A percentile compares a stretch with the other conserved stretches of the same genome.
These are phyloP conservation scores for Tricholauxania praeusta DNA, from an alignment of 2,888 invertebrate species.

Conservation along the genomic window DNA sequence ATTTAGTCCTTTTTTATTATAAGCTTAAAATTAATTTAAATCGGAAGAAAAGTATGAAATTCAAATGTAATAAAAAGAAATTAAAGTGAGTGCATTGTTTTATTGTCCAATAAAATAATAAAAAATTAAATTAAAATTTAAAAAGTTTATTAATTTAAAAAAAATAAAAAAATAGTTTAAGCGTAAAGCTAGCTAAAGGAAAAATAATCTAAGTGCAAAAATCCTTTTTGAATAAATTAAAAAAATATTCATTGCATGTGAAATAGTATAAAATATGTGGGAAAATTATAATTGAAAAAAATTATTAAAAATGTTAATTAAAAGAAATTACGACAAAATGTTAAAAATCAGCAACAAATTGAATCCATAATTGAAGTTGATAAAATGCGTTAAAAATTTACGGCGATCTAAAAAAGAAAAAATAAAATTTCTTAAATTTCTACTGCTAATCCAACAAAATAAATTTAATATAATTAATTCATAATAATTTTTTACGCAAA, in stretches of 20 bases:
- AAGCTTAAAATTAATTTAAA: slow-evolving; percentile 32
- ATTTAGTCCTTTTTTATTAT: slow-evolving; percentile 33
- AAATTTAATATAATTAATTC: too few species aligned
- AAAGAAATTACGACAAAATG: slow-evolving; percentile 34
- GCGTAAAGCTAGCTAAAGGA: slow-evolving; percentile 26
- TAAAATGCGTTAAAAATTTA: too few species aligned
- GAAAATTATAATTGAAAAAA: slow-evolving; percentile 36
- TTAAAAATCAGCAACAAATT: slow-evolving; percentile 12
- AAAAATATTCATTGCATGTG: slow-evolving; percentile 33
- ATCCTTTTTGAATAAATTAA: slow-evolving; percentile 42
- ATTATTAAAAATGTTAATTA: slow-evolving; percentile 36
- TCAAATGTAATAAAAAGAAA: slow-evolving; percentile 35
- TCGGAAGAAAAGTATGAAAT: slow-evolving; percentile 18
- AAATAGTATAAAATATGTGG: slow-evolving; percentile 42
- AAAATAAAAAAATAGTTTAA: slow-evolving; percentile 23
- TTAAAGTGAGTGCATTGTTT: slow-evolving; percentile 35
- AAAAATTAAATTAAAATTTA: slow-evolving; percentile 44
- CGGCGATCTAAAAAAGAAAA: too few species aligned
- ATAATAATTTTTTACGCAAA: too few species aligned
- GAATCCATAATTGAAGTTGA: neutral
- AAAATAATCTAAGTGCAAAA: slow-evolving; percentile 31
- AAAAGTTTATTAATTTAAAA: slow-evolving; percentile 42
- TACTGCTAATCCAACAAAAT: too few species aligned
- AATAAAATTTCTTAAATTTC: too few species aligned
- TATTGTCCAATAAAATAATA: slow-evolving; percentile 36